Conservation (phyloP, 1,140 invertebrate species). For the Cardiocondyla obscurior region DNA sequence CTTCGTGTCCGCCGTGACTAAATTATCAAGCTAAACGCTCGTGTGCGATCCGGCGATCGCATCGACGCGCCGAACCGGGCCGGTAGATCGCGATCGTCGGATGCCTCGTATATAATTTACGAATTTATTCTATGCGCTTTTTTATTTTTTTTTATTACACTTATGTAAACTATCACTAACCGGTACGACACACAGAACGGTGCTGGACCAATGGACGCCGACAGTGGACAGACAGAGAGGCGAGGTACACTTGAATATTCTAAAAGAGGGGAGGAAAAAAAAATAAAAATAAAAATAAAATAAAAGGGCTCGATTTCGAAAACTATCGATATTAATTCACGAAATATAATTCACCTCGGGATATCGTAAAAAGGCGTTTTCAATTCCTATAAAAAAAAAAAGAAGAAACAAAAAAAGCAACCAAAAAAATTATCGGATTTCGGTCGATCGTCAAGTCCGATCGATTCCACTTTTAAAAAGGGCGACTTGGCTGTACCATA, state of each 20-base stretch:
- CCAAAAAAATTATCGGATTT: not conserved
- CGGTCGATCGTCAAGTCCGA: not conserved
- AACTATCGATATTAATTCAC: not conserved
- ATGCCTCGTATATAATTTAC: slow-evolving; percentile 56
- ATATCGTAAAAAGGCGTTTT: not conserved
- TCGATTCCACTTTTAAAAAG: not conserved
- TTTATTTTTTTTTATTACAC: slow-evolving; percentile 52
- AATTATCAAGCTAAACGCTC: slow-evolving; percentile 61
- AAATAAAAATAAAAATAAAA: not conserved
- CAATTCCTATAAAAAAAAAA: slow-evolving; percentile 40
- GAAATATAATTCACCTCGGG: not conserved
- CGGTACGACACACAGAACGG: slow-evolving; percentile 73
- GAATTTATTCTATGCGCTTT: slow-evolving; percentile 54
- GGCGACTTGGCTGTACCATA: not conserved
- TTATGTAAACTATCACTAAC: slow-evolving; percentile 65
- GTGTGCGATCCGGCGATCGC: slow-evolving; percentile 48
- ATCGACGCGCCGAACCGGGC: not conserved
- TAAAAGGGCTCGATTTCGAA: not conserved
- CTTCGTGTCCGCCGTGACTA: slow-evolving; percentile 54
- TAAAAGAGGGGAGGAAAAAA: not conserved
- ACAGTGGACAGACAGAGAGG: not conserved
- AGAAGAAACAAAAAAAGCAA: no score
- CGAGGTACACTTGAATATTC: not conserved
- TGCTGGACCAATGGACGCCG: slow-evolving; percentile 52
- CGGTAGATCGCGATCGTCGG: slow-evolving; percentile 58